Percentiles rank a stretch among this genome's conserved stretches.
Evolutionary conservation across 2,113 vertebrate genomes (phyloP).

Genomic region (Lota lota): DNA sequence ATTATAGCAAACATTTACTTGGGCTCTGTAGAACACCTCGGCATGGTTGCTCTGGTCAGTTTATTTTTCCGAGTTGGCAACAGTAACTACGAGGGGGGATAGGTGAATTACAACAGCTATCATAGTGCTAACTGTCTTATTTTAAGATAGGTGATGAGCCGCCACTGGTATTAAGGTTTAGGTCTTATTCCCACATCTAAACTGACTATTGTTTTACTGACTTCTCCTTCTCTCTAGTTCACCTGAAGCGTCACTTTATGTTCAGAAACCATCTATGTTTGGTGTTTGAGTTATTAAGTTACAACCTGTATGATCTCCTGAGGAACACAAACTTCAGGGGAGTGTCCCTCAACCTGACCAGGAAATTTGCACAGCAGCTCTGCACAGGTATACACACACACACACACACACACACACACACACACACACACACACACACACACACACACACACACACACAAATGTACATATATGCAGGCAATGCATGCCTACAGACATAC

Average conservation of each 20-base stretch:
- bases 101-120: too few species aligned
- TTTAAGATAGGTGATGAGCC: not conserved
- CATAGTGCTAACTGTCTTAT: too few species aligned
- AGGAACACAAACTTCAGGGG: constrained; percentile 95
- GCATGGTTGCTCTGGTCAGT: too few species aligned
- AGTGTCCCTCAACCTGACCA: constrained; percentile 90
- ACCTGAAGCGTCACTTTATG: constrained; percentile 97
- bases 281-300: constrained; percentile 94
- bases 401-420: not conserved
- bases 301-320: constrained; percentile 93
- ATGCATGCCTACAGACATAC: not conserved
- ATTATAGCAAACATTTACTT: too few species aligned
- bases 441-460: not conserved
- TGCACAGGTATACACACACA: constrained; percentile 73
- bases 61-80: too few species aligned
- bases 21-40: too few species aligned
- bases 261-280: constrained; percentile 96
- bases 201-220: not conserved
- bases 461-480: too few species aligned
- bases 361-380: constrained; percentile 94
- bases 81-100: too few species aligned
- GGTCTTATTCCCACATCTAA: not conserved
- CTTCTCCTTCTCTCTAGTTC: constrained; percentile 70
- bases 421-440: too few species aligned
- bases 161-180: not conserved